Conservation (phyloP, 2,113 vertebrate species). For the Myotis yumanensis region DNA sequence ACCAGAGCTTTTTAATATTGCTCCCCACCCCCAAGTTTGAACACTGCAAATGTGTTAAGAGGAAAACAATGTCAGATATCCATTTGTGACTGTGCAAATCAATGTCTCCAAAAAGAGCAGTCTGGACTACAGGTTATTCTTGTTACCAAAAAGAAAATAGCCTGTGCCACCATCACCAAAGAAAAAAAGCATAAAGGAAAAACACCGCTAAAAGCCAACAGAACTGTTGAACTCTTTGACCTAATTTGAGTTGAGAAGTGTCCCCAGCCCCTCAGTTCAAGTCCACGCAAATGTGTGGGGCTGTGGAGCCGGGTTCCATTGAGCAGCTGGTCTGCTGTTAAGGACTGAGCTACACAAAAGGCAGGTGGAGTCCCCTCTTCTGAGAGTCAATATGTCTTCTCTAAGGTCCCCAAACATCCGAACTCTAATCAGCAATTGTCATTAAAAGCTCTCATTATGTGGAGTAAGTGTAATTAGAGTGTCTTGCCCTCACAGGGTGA, state of each 20-base stretch:
- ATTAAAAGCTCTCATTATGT: constrained; percentile 84
- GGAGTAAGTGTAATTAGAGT: constrained; percentile 84
- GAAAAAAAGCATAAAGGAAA: constrained; percentile 45
- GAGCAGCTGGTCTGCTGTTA: constrained; percentile 18
- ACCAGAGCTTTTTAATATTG: neutral
- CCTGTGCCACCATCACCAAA: constrained; percentile 44
- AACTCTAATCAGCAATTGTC: constrained; percentile 84
- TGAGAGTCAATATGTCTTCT: constrained; percentile 81
- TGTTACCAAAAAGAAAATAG: constrained; percentile 65
- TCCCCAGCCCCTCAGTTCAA: neutral
- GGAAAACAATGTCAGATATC: constrained; percentile 76
- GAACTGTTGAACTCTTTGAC: neutral
- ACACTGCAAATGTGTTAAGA: constrained; percentile 61
- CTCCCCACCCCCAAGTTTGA: neutral
- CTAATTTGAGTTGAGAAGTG: constrained; percentile 64
- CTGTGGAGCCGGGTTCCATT: neutral
- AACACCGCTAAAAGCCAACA: constrained; percentile 73
- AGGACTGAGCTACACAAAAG: constrained; percentile 48
- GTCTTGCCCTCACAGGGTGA: constrained; percentile 78
- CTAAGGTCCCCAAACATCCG: constrained; percentile 80
- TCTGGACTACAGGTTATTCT: constrained; percentile 62
- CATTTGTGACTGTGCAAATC: constrained; percentile 67
- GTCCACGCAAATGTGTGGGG: constrained; percentile 30
- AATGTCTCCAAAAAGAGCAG: constrained; percentile 66
- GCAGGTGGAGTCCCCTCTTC: constrained; percentile 67